phyloP scores from a whole-genome alignment of 92 coral and sea anemone species.

The Palythoa caribaeorum region DNA sequence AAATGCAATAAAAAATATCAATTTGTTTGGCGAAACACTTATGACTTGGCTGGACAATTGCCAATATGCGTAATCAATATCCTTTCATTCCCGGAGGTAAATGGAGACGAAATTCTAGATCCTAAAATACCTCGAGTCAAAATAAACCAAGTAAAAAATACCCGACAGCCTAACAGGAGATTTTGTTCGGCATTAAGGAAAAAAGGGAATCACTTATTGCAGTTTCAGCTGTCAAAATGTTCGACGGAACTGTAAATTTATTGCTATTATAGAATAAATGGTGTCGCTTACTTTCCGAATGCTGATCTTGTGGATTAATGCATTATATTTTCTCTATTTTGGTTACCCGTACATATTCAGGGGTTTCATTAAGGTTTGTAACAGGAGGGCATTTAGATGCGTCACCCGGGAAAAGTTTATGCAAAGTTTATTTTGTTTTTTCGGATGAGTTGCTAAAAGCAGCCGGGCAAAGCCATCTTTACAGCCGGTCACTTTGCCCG shows the following conservation, averaged over 20 bases:
- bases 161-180: background rate
- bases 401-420: too few species aligned
- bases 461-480: too few species aligned
- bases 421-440: too few species aligned
- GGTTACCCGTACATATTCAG: too few species aligned
- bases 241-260: background rate
- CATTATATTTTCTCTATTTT: too few species aligned
- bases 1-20: conserved; percentile 2
- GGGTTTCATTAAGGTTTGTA: too few species aligned
- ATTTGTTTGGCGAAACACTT: background rate
- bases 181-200: background rate
- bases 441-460: too few species aligned
- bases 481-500: too few species aligned
- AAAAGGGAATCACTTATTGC: background rate
- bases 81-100: conserved; percentile 11
- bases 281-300: background rate
- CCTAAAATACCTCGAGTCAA: conserved; percentile 18
- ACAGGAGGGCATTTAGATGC: too few species aligned
- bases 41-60: background rate
- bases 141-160: conserved; percentile 31
- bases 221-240: background rate
- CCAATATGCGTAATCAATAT: conserved; percentile 17
- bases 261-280: background rate
- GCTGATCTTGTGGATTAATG: background rate
- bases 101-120: conserved; percentile 30